These are phyloP conservation scores for Lathronympha strigana DNA, from an alignment of 2,888 invertebrate genomes.

Conservation along the genomic window DNA sequence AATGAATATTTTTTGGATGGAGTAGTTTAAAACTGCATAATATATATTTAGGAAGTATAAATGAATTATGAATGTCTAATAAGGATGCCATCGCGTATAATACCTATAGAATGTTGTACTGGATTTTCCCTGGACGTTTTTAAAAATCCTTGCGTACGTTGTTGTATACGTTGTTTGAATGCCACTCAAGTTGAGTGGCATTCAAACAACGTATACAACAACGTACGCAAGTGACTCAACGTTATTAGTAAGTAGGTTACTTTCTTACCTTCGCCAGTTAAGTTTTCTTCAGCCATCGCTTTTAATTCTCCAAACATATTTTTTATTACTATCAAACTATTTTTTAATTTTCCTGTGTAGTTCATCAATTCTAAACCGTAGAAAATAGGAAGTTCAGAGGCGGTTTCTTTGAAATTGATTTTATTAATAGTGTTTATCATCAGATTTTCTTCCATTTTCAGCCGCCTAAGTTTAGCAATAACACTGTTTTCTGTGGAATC, in stretches of 20 bases:
- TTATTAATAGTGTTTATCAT: conserved; percentile 55
- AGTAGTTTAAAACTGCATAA: neutral
- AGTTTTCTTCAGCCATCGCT: conserved; percentile 52
- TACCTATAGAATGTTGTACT: too few species aligned
- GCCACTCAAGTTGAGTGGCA: too few species aligned
- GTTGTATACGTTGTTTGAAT: neutral
- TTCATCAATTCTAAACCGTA: conserved; percentile 49
- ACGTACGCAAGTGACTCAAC: too few species aligned
- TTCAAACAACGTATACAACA: too few species aligned
- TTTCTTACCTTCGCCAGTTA: conserved; percentile 59
- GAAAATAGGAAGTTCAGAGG: conserved; percentile 35
- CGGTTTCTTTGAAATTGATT: conserved; percentile 42
- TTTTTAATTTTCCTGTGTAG: conserved; percentile 52
- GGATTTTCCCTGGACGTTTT: too few species aligned
- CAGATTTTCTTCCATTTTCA: conserved; percentile 73
- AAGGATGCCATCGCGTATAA: too few species aligned
- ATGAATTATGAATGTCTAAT: too few species aligned
- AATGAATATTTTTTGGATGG: conserved; percentile 42
- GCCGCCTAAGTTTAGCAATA: conserved; percentile 61
- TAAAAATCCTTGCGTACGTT: too few species aligned
- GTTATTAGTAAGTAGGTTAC: too few species aligned
- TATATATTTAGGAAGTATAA: too few species aligned
- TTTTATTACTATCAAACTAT: conserved; percentile 56
- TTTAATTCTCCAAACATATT: conserved; percentile 66
- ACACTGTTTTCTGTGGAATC: conserved; percentile 46